Evolutionary conservation across 2,797 vertebrate species (phyloP), one percentile per base, ranked within the genome.

Genomic region (Semotilus atromaculatus): DNA sequence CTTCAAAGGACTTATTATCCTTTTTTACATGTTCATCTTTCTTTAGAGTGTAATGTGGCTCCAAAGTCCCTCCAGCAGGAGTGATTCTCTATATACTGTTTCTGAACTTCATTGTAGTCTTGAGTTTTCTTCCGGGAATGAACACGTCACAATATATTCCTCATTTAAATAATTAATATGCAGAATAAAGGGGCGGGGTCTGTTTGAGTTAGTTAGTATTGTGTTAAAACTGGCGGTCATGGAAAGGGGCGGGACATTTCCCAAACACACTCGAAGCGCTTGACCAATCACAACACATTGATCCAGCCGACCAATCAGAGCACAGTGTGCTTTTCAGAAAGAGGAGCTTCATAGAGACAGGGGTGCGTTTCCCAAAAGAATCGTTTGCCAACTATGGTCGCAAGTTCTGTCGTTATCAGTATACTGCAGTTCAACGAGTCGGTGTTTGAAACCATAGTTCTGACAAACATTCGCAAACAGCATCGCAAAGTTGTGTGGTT

Each of bases 201-300:
- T 48, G 45, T 1, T 8, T 60, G 10, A 26, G 4, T 60, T 26
- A n/a, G 10, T 26, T 13, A 60, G 55, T 13, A 60, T 10, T 26
- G 23, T 26, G 23, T 16, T 48, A 14, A 48, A 48, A n/a, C 0
- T 48, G 13, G 1, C 0, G 1, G 1, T 26, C 26, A 60, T 13
- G 4, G 23, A 2, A 58, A 58, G 23, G 3, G 23, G 10, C 10
- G 23, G 23, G 23, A n/a, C 55, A n/a, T 58, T 58, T 58, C 55
- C 55, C 55, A n/a, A n/a, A n/a, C 9, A 58, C 1, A 0, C 9
- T 58, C 0, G 10, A 58, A 23, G 23, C 0, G 0, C 23, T 58
- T 13, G 55, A 58, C 55, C 23, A 58, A 58, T 58, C 53, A 58
- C 53, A 58, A 58, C 53, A 55, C 7, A n/a, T 1, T 58, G 8